Conservation (phyloP, 2,113 vertebrate species). For the Pelvicachromis taeniatus region DNA sequence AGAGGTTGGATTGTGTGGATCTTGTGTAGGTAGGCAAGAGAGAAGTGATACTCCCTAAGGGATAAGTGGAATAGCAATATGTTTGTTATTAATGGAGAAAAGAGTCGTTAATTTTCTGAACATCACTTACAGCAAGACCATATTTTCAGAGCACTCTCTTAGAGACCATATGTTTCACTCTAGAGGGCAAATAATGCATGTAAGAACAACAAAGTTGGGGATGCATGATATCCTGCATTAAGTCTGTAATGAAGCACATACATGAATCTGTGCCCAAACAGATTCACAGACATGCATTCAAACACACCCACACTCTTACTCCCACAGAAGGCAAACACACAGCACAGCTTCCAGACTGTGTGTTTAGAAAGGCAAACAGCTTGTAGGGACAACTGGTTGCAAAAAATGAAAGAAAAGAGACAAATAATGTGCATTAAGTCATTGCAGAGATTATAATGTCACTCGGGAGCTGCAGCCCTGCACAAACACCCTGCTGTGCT, state of each 20-base stretch:
- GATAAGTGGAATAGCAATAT: background rate
- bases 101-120: background rate
- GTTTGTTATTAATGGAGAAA: background rate
- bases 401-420: constrained; percentile 8
- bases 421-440: constrained; percentile 17
- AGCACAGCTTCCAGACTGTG: background rate
- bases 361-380: constrained; percentile 35
- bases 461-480: constrained; percentile 18
- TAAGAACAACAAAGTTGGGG: background rate
- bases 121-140: background rate
- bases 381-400: constrained; percentile 1
- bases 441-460: constrained; percentile 31
- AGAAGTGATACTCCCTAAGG: background rate
- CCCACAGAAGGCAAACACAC: constrained; percentile 37
- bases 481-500: constrained; percentile 37
- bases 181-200: background rate
- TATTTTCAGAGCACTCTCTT: background rate
- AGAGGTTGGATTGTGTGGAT: background rate
- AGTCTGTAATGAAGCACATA: background rate
- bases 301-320: background rate
- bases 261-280: background rate
- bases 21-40: background rate
- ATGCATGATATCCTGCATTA: background rate
- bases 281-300: background rate
- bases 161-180: background rate